phyloP scores from a whole-genome alignment of 1,140 invertebrate genomes.

The Pararge aegeria region DNA sequence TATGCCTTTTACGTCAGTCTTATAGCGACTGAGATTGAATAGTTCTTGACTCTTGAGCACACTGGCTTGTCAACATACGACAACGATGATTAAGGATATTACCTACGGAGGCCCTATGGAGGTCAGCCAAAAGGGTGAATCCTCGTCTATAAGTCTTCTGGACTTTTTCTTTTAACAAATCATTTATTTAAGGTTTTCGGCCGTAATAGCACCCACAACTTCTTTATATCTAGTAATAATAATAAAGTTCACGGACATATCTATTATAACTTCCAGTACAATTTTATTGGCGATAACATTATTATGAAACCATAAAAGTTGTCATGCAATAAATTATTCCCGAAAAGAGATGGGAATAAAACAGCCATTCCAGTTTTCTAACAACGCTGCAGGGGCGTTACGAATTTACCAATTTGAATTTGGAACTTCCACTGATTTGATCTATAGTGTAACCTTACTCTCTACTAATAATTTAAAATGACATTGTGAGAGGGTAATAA shows the following conservation, averaged over 20 bases:
- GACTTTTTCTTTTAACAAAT: no score
- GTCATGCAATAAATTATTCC: background rate
- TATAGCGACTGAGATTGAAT: no score
- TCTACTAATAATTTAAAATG: no score
- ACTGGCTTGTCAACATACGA: no score
- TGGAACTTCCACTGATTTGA: background rate
- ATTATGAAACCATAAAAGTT: constrained; percentile 3
- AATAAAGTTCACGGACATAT: constrained; percentile 2
- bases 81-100: no score
- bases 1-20: no score
- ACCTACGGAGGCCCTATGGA: no score
- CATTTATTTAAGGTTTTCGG: background rate
- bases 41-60: no score
- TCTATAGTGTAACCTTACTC: background rate
- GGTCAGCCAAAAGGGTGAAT: no score
- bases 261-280: background rate
- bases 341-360: background rate
- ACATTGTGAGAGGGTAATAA: no score
- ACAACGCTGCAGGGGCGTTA: background rate
- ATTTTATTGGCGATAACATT: background rate
- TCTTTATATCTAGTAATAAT: constrained; percentile 2
- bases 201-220: background rate
- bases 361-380: background rate
- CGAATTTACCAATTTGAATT: background rate
- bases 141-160: no score